A percentile compares a stretch with the other conserved stretches of the same genome.
Evolutionary conservation across 2,888 invertebrate genomes (phyloP).

Genomic region (Dastarcus helophoroides): DNA sequence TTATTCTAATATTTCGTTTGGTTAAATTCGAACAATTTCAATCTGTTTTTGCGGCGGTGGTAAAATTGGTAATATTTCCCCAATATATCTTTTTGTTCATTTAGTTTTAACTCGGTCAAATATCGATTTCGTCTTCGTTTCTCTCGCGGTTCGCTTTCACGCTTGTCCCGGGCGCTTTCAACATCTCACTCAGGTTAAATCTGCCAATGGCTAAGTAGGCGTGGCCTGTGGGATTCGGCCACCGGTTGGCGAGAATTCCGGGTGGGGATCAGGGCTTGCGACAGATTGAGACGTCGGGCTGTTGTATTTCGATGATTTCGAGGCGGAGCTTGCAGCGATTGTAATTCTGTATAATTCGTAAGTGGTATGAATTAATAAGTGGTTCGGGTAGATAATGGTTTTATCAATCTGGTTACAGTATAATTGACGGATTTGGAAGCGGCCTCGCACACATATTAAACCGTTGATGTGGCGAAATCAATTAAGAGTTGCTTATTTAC

Average conservation of each 20-base stretch:
- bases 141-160: conserved; percentile 12
- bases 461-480: conserved; percentile 7
- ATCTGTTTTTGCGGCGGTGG: no score
- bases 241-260: conserved; percentile 22
- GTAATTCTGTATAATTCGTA: conserved; percentile 32
- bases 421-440: conserved; percentile 17
- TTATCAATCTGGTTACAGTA: conserved; percentile 27
- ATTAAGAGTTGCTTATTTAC: conserved; percentile 3
- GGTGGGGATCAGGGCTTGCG: conserved; percentile 27
- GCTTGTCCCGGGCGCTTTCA: conserved; percentile 12
- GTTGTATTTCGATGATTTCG: conserved; percentile 34
- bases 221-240: conserved; percentile 21
- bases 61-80: no score
- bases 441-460: conserved; percentile 7
- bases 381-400: conserved; percentile 32
- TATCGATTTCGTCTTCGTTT: conserved; percentile 12
- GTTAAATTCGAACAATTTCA: no score
- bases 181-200: conserved; percentile 29
- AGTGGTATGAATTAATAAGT: conserved; percentile 32
- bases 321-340: conserved; percentile 31
- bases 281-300: conserved; percentile 39
- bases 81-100: no score
- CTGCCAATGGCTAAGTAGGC: conserved; percentile 30
- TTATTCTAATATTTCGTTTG: no score
- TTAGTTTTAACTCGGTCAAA: no score